Base-by-base conservation (phyloP, 2,113 vertebrate genomes). In the Pseudolaguvia tuberculata region DNA sequence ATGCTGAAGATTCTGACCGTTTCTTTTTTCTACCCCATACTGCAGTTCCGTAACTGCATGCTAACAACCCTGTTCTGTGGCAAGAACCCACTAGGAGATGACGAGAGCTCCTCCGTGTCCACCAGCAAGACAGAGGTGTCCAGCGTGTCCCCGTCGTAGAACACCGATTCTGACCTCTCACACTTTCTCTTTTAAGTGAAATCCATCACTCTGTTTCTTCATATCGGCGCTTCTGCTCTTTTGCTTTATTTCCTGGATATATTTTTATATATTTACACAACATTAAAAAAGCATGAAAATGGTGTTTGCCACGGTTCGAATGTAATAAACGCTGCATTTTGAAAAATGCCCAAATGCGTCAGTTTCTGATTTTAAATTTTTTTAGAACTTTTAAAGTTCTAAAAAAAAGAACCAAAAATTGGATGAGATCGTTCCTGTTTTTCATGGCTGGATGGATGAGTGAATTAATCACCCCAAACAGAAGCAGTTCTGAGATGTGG, bases 91-190 rank as follows among this genome's bases (percentile, higher is more conserved):
- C 82, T 88, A 86, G 88, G 92, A 79, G 81, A 91, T 1, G 91
- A 94, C 12, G 93, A 93, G 0, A 58, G 79, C 50, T 93, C 91
- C 78, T 92, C 91, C 78, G 83, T 90, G 8, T 92, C 92, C 73
- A 72, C 89, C 73, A 91, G 90, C 90, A 93, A 93, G 88, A 93
- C 92, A 8, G 92, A 94, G 86, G 91, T 92, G 65, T 92, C 91
- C 25, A 90, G 88, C 0, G 72, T 90, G 31, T 89, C 91, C 63
- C 91, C 91, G 77, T 78, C 58, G 20, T 55, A 74, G 57, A 61
- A 55, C 3, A 2, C n/a, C 20, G 42, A 18, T 48, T 48, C 27
- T 7, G 31, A 27, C 13, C 59, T 55, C 50, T 27, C 39, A 9
- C 61, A 39, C 52, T 68, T 5, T 8, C 18, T 4, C 13, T 50